These are phyloP conservation scores for Trogon melanurus DNA, from an alignment of 2,113 vertebrate species.

Conservation along the genomic window DNA sequence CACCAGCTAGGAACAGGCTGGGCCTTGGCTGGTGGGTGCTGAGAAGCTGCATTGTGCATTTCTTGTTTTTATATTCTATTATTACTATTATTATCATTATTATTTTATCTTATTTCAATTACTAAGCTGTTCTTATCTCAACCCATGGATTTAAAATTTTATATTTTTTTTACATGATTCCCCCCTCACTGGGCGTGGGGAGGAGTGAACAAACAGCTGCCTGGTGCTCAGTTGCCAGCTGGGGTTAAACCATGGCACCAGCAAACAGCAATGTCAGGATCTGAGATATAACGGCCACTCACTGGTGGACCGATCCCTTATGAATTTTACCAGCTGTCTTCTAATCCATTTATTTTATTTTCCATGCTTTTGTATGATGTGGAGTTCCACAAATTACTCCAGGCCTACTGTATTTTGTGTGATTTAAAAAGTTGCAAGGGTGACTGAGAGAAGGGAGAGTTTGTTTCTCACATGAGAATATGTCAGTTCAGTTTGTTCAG, in stretches of 20 bases:
- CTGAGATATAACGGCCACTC: not conserved
- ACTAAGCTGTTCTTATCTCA: too few species aligned
- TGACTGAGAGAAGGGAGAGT: not conserved
- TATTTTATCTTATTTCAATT: too few species aligned
- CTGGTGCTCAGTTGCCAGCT: too few species aligned
- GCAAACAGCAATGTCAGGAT: not conserved
- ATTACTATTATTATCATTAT: too few species aligned
- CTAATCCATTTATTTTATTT: not conserved
- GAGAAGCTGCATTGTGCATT: too few species aligned
- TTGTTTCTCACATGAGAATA: not conserved
- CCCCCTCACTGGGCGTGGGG: too few species aligned
- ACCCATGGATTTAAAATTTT: too few species aligned
- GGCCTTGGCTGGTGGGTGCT: too few species aligned
- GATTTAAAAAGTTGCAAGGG: not conserved
- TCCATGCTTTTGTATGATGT: not conserved
- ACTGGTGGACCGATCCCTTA: not conserved
- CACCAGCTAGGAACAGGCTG: too few species aligned
- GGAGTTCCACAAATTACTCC: not conserved
- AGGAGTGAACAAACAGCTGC: too few species aligned
- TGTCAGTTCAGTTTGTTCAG: not conserved
- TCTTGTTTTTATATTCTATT: too few species aligned
- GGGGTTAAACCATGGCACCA: not conserved
- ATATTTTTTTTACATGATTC: too few species aligned
- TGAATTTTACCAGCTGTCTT: not conserved
- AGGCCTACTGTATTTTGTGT: not conserved